These are phyloP conservation scores for Beaufortia kweichowensis DNA, from an alignment of 2,113 vertebrate genomes.

Conservation along the genomic window DNA sequence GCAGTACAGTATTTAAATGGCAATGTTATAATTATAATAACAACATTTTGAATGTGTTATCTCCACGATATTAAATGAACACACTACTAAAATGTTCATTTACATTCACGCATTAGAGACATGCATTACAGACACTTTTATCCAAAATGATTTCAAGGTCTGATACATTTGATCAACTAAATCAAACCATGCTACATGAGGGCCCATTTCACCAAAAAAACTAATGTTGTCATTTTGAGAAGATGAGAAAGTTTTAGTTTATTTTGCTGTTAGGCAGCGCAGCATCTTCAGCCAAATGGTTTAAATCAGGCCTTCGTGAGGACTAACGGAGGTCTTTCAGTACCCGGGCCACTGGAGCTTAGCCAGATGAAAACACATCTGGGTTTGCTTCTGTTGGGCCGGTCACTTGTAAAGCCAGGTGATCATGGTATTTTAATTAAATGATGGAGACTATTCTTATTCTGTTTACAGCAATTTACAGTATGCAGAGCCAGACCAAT, in stretches of 20 bases:
- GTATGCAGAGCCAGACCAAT: conserved; percentile 6
- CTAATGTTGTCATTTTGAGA: background rate
- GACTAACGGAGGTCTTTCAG: conserved; percentile 53
- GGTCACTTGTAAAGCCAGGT: conserved; percentile 47
- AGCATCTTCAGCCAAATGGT: conserved; percentile 41
- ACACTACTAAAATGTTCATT: too few relatives aligned
- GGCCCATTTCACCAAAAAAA: background rate
- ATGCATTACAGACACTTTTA: too few relatives aligned
- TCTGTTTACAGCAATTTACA: conserved; percentile 37
- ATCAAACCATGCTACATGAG: too few relatives aligned
- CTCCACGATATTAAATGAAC: too few relatives aligned
- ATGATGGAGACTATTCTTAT: background rate
- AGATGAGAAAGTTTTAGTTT: too few relatives aligned
- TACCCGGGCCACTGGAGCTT: conserved; percentile 45
- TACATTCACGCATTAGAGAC: too few relatives aligned
- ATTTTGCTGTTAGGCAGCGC: too few relatives aligned
- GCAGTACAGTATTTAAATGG: too few relatives aligned
- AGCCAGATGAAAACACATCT: conserved; percentile 61
- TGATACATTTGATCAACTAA: too few relatives aligned
- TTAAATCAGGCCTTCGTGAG: conserved; percentile 60
- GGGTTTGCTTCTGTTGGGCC: conserved; percentile 57
- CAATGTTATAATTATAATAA: too few relatives aligned
- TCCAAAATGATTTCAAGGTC: too few relatives aligned
- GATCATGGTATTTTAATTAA: conserved; percentile 37
- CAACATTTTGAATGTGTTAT: too few relatives aligned